Evolutionary conservation across 2,113 vertebrate species (phyloP).

Genomic region (Patagioenas fasciata): DNA sequence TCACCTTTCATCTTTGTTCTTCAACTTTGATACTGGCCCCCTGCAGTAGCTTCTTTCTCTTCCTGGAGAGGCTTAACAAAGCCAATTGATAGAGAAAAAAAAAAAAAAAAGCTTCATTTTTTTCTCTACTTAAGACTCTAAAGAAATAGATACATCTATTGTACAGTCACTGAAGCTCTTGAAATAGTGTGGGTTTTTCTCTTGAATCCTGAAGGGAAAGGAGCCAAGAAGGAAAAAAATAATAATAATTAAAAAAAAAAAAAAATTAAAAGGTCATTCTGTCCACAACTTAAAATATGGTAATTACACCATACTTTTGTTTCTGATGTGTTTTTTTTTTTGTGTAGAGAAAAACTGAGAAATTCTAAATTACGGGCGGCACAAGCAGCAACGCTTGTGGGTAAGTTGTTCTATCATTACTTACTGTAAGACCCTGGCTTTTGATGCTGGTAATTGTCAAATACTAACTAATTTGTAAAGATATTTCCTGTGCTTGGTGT

Average conservation of each 20-base stretch:
- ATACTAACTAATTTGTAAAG: slow-evolving; percentile 3
- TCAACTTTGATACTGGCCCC: slow-evolving; percentile 10
- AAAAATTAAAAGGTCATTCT: not conserved
- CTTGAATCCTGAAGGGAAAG: not conserved
- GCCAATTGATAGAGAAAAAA: not conserved
- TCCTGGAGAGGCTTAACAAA: slow-evolving; percentile 28
- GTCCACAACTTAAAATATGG: not conserved
- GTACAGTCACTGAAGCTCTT: not conserved
- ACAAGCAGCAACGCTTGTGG: not conserved
- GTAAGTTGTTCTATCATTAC: not conserved
- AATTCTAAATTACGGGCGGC: not conserved
- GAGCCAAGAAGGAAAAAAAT: not conserved
- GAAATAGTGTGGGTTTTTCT: slow-evolving; percentile 14
- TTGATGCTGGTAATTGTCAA: slow-evolving; percentile 4
- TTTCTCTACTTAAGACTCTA: not conserved
- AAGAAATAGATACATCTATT: slow-evolving; percentile 22
- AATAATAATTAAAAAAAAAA: too few relatives aligned
- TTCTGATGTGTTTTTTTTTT: not conserved
- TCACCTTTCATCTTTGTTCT: slow-evolving; percentile 56
- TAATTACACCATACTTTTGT: not conserved
- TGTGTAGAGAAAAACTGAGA: not conserved
- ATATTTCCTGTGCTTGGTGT: not conserved
- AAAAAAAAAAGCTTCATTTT: not conserved
- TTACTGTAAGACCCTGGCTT: not conserved
- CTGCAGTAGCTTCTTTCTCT: slow-evolving; percentile 32